phyloP scores from a whole-genome alignment of 2,797 vertebrate species.

The Halcyon leucocephala region DNA sequence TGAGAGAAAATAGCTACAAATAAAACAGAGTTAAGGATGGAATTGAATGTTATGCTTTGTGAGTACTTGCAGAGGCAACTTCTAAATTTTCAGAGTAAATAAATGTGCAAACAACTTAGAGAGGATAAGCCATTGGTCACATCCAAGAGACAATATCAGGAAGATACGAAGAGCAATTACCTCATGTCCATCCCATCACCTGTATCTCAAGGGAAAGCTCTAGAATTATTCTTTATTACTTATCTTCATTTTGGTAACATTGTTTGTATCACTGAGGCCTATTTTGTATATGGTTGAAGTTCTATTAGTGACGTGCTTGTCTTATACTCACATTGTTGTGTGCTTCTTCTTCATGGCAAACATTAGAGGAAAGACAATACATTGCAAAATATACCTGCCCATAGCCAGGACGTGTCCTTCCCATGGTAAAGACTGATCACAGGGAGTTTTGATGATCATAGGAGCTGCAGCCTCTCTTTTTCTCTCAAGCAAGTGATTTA shows the following conservation, averaged over 20 bases:
- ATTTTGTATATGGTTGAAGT: background rate
- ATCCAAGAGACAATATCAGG: background rate
- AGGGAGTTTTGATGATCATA: accelerated
- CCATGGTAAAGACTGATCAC: background rate
- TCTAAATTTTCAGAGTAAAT: background rate
- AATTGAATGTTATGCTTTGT: background rate
- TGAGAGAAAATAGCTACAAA: background rate
- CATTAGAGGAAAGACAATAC: background rate
- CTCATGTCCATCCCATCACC: background rate
- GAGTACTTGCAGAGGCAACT: background rate
- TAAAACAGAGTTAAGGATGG: background rate
- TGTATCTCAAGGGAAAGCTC: background rate
- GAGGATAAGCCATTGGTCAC: background rate
- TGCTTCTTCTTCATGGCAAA: background rate
- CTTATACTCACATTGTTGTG: background rate
- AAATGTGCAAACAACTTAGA: background rate
- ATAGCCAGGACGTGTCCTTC: background rate
- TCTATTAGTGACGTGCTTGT: background rate
- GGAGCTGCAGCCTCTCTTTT: background rate
- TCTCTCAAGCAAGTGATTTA: background rate
- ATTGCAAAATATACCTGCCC: background rate
- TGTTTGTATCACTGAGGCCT: background rate
- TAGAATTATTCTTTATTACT: background rate
- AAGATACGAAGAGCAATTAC: background rate
- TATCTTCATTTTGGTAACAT: background rate